phyloP scores from a whole-genome alignment of 2,797 vertebrate species.

The Sebastes cheni region DNA sequence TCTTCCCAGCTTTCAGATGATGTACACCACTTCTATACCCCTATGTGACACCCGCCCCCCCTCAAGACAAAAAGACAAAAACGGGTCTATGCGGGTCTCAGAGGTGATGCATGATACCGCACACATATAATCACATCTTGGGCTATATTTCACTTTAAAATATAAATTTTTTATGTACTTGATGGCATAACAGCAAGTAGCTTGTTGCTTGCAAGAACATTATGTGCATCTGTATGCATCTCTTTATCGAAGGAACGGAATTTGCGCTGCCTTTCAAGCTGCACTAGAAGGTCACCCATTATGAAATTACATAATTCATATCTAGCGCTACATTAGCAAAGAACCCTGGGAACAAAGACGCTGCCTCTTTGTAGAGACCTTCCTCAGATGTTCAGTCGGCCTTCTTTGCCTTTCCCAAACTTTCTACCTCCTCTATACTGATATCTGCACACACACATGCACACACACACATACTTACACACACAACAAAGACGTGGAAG shows the following conservation, averaged over 20 bases:
- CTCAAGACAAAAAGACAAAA: too few relatives aligned
- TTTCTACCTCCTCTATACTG: slow-evolving; percentile 39
- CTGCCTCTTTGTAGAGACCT: slow-evolving; percentile 68
- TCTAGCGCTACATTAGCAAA: slow-evolving; percentile 61
- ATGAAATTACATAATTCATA: slow-evolving; percentile 80
- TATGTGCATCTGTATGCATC: slow-evolving; percentile 21
- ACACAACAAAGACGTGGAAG: slow-evolving; percentile 32
- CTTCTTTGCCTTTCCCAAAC: slow-evolving; percentile 68
- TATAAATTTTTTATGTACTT: not conserved
- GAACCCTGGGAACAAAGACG: slow-evolving; percentile 72
- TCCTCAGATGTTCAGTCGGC: slow-evolving; percentile 71
- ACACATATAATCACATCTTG: slow-evolving; percentile 6
- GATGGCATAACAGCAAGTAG: not conserved
- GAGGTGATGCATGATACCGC: not conserved
- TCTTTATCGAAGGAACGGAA: slow-evolving; percentile 30
- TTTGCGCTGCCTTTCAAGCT: slow-evolving; percentile 54
- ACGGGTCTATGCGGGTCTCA: too few relatives aligned
- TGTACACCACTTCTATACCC: too few relatives aligned
- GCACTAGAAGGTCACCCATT: slow-evolving; percentile 67
- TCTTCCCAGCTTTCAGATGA: too few relatives aligned
- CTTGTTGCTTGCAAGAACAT: not conserved
- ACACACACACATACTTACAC: not conserved
- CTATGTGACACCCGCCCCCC: too few relatives aligned
- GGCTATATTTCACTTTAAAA: not conserved
- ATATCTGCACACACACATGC: not conserved